A percentile compares a stretch with the other conserved stretches of the same genome.
Conservation (phyloP, 1,140 invertebrate genomes). For the Wasmannia auropunctata region DNA sequence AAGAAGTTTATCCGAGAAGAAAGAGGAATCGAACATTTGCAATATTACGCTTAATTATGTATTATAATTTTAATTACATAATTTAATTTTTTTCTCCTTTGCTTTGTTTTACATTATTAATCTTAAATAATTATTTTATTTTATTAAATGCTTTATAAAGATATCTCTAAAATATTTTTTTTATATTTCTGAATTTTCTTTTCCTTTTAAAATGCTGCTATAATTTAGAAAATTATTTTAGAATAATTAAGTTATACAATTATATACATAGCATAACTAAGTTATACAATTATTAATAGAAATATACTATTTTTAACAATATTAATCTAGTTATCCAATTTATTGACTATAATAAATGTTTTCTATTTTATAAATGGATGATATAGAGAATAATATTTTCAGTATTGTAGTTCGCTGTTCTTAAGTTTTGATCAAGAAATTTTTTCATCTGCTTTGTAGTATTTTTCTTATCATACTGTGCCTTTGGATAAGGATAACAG, state of each 20-base stretch:
- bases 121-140: not conserved
- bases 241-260: not conserved
- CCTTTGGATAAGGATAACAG: not conserved
- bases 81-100: not conserved
- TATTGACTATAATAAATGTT: not conserved
- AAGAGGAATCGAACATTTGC: not conserved
- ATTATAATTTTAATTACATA: too few relatives aligned
- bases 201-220: not conserved
- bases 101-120: not conserved
- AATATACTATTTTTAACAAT: not conserved
- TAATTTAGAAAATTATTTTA: not conserved
- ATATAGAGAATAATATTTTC: not conserved
- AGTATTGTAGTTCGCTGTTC: not conserved
- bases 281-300: not conserved
- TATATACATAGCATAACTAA: not conserved
- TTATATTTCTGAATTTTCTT: not conserved
- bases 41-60: not conserved
- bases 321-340: not conserved
- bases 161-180: not conserved
- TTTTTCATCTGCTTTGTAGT: not conserved
- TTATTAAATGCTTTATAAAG: not conserved
- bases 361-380: not conserved
- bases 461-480: not conserved
- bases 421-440: not conserved
- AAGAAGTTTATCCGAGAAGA: not conserved